Evolutionary conservation across 2,888 invertebrate genomes (phyloP).

Genomic region (Carpatolechia fugitivella): DNA sequence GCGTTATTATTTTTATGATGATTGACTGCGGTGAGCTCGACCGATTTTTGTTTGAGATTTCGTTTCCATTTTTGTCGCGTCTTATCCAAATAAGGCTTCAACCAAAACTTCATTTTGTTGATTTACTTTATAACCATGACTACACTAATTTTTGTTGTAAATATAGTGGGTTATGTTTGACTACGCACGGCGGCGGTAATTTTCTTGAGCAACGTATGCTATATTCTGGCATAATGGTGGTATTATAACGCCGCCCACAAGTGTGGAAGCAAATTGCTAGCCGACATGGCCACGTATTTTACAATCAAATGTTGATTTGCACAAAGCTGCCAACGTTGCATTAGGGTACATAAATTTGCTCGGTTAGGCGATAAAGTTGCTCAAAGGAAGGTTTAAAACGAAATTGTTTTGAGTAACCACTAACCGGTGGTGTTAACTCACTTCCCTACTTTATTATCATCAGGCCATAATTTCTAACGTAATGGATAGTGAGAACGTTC

Average conservation of each 20-base stretch:
- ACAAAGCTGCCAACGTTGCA: constrained; percentile 63
- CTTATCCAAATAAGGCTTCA: background rate
- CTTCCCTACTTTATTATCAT: background rate
- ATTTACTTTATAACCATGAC: constrained; percentile 18
- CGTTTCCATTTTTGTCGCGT: constrained; percentile 10
- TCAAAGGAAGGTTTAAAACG: constrained; percentile 52
- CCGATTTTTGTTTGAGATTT: constrained; percentile 7
- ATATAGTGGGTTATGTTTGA: constrained; percentile 47
- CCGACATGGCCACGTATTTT: constrained; percentile 67
- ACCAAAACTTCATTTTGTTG: constrained; percentile 9
- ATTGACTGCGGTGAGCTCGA: background rate
- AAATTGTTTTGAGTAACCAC: constrained; percentile 55
- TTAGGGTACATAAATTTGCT: constrained; percentile 71
- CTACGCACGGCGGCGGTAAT: constrained; percentile 54
- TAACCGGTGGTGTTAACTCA: constrained; percentile 32
- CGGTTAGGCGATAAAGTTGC: constrained; percentile 64
- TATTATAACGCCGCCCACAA: constrained; percentile 76
- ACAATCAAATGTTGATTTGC: constrained; percentile 76
- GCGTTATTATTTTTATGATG: constrained; percentile 5
- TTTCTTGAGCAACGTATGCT: constrained; percentile 67
- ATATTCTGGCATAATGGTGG: constrained; percentile 63
- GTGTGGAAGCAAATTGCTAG: constrained; percentile 69
- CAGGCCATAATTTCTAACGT: background rate
- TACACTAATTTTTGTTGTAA: constrained; percentile 46
- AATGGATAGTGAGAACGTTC: background rate